Base-by-base conservation (phyloP, 2,113 vertebrate species). In the Bucco capensis region DNA sequence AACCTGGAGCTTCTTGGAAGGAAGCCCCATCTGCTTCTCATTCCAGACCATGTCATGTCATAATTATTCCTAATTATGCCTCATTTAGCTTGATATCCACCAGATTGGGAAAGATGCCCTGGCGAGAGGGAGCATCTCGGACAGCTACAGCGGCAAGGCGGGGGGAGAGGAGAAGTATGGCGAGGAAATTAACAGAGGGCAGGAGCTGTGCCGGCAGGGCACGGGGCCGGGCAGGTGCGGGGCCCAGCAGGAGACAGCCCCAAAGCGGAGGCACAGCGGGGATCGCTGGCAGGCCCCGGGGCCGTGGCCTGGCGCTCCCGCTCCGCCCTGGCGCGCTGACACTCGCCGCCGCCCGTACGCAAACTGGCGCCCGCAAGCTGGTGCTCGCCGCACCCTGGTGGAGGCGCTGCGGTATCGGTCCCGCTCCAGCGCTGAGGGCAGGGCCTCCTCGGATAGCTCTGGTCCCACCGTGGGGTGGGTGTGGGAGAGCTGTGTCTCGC, bases 21-120 rank as follows among this genome's bases (percentile, higher is more conserved):
- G 73, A 95, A 95, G 86, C 53, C 96, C 97, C 96, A 97, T 97
- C 95, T 97, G 96, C 86, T 96, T 89, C 88, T 96, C 79, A 83
- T 96, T 96, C 90, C 85, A 86, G 92, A 86, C 91, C 89, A 71
- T 85, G 93, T 96, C 94, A 92, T 94, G 93, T 97, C 94, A 96
- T 93, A 95, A 81, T 97, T 94, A 97, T 88, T 93, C 84, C 91
- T 93, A 95, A 96, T 97, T 93, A 96, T 61, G 91, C 89, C 87
- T 97, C 95, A 90, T 97, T 96, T 98, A 92, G 46, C 77, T 88
- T 93, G 92, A 86, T 80, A 58, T 64, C 76, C 89, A 95, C 67
- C 94, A 95, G 96, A 90, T 89, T 90, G 93, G 84, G 83, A 96
- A 93, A 94, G 83, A 86, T 22, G 77, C 61, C 87, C 83, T 83